phyloP scores from a whole-genome alignment of 2,888 invertebrate genomes.

The Colletes collaris region DNA sequence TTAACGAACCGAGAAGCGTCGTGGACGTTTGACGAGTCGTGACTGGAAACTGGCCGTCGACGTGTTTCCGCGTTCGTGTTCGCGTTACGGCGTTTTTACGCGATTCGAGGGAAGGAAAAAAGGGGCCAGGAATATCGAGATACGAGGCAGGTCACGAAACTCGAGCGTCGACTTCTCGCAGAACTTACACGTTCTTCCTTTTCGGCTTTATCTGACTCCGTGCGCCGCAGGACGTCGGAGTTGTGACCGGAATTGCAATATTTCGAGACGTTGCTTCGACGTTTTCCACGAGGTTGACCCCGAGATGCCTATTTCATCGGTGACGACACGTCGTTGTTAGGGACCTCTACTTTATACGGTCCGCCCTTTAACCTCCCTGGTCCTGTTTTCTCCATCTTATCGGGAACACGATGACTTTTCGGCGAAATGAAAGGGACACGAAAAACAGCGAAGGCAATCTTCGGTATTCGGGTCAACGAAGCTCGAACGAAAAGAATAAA shows the following conservation, averaged over 20 bases:
- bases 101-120: not conserved
- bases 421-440: conserved; percentile 4
- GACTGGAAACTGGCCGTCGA: not conserved
- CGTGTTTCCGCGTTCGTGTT: conserved; percentile 7
- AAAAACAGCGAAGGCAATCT: not conserved
- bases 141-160: conserved; percentile 48
- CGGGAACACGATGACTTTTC: conserved; percentile 1
- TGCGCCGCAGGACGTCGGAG: conserved; percentile 44
- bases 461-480: not conserved
- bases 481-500: not conserved
- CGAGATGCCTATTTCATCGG: conserved; percentile 20
- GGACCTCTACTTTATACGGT: conserved; percentile 18
- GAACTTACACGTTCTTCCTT: conserved; percentile 51
- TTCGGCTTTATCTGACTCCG: conserved; percentile 53
- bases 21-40: not conserved
- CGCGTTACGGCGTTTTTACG: not conserved
- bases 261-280: conserved; percentile 56
- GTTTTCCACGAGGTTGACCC: conserved; percentile 57
- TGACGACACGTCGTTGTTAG: conserved; percentile 32
- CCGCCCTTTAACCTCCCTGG: not conserved
- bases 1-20: too few species aligned
- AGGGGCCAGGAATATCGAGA: conserved; percentile 12
- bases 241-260: conserved; percentile 69
- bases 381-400: not conserved
- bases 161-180: conserved; percentile 33